A percentile compares a stretch with the other conserved stretches of the same genome.
Conservation (phyloP, 1,140 invertebrate species). For the Drosophila elegans region DNA sequence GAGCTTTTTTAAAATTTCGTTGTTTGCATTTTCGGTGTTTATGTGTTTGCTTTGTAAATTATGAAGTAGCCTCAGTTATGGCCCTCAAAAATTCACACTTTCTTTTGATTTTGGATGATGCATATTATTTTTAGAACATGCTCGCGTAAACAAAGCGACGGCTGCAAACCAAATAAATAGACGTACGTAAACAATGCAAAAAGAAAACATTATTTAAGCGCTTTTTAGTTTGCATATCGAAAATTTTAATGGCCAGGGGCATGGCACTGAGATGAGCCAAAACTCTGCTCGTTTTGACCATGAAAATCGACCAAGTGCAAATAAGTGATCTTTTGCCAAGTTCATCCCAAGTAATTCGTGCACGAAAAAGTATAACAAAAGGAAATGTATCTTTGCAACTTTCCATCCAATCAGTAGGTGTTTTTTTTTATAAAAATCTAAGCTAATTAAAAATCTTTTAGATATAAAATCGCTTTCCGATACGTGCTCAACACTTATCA, state of each 20-base stretch:
- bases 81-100: slow-evolving; percentile 76
- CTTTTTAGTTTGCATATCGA: slow-evolving; percentile 36
- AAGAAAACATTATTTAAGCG: slow-evolving; percentile 42
- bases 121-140: slow-evolving; percentile 61
- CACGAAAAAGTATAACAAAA: not conserved
- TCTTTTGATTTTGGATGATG: slow-evolving; percentile 57
- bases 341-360: slow-evolving; percentile 23
- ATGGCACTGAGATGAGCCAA: slow-evolving; percentile 50
- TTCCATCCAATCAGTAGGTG: too few species aligned
- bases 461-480: too few species aligned
- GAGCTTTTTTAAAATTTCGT: slow-evolving; percentile 16
- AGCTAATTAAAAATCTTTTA: too few species aligned
- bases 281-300: slow-evolving; percentile 29
- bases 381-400: too few species aligned
- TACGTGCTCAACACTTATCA: not conserved
- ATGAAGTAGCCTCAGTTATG: slow-evolving; percentile 64
- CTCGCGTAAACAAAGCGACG: slow-evolving; percentile 51
- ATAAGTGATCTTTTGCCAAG: slow-evolving; percentile 28
- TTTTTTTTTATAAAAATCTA: too few species aligned
- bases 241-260: slow-evolving; percentile 16
- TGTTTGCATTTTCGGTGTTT: slow-evolving; percentile 33
- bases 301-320: slow-evolving; percentile 61
- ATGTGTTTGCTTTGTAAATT: slow-evolving; percentile 67
- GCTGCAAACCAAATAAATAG: slow-evolving; percentile 45
- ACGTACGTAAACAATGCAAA: slow-evolving; percentile 48